Evolutionary conservation across 2,797 vertebrate species (phyloP).

Genomic region (Myioborus melanocephalus): DNA sequence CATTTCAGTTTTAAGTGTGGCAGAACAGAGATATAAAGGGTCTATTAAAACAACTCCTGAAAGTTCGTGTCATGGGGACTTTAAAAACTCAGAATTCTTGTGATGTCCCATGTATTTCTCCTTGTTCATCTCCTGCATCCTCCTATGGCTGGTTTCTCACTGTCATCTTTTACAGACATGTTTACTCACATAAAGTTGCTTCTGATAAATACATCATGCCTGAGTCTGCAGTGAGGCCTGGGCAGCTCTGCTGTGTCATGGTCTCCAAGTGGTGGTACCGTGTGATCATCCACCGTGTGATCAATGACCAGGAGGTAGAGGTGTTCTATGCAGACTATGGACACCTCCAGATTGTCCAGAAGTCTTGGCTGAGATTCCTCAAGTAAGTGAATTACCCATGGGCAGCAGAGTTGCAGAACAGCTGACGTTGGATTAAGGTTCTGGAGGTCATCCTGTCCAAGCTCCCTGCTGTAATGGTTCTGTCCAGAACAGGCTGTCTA

Average conservation of each 20-base stretch:
- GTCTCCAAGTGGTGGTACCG: constrained; percentile 89
- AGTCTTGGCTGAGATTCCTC: constrained; percentile 85
- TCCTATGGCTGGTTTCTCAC: neutral
- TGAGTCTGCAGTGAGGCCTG: constrained; percentile 76
- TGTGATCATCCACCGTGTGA: constrained; percentile 82
- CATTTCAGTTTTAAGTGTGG: neutral
- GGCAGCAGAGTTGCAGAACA: accelerated
- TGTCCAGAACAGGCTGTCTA: neutral
- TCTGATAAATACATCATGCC: constrained; percentile 84
- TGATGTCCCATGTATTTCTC: neutral
- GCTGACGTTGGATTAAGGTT: neutral
- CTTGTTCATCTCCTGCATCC: neutral
- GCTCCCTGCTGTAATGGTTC: neutral
- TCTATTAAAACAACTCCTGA: neutral
- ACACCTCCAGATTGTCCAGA: constrained; percentile 75
- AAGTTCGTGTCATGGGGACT: neutral
- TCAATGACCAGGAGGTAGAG: constrained; percentile 79
- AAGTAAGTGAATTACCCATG: constrained; percentile 77
- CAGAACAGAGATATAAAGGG: neutral
- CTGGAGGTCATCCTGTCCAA: neutral
- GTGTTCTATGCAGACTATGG: constrained; percentile 93
- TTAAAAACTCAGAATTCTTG: neutral
- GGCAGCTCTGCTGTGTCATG: constrained; percentile 87
- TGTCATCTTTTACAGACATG: constrained; percentile 75
- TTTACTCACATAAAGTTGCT: constrained; percentile 84